Evolutionary conservation across 2,888 invertebrate species (phyloP), one percentile per base, ranked within the genome.

Genomic region (Drosophila longiperda): DNA sequence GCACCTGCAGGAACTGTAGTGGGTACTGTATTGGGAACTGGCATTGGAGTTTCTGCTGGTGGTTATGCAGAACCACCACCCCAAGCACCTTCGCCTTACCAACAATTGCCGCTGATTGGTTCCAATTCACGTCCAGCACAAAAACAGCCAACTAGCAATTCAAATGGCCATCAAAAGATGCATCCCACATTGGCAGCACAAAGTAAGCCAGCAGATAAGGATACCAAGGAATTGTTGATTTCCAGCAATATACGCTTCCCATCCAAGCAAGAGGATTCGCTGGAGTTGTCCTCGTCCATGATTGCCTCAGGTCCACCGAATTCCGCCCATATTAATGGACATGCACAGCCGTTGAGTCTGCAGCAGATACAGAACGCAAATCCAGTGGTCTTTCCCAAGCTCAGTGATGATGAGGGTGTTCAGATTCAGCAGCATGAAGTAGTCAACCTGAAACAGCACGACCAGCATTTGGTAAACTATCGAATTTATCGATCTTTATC

Each of bases 231-330:
- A 48, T 74, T 92, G 0, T 74, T 92, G 20, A 91, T 93, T 3
- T 91, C 92, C 20, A 92, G 91, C 42, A 93, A 92, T 67, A 92
- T 93, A 61, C 92, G 93, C 0, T 93, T 93, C 61, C 93, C 93
- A 0, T 88, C 84, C 1, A 89, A 84, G 66, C 90, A 90, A 20
- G 91, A 91, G 8, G 91, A 91, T 52, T 78, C 80, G 0, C 57
- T 69, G 1, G 91, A 91, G 65, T 64, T 78, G 15, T 42, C 86
- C 0, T 77, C 91, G 0, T 63, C 82, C 7, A 74, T 83, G 4
- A 68, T 78, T 1, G 62, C 77, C 12, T 73, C 83, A 2, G 85
- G 83, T 12, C 88, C 91, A 2, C 91, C 91, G 0, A 70, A 78
- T 3, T 82, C 82, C 3, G 84, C 88, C n/a, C 87, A 89, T 49